Evolutionary conservation across 2,797 vertebrate genomes (phyloP), one percentile per base, ranked within the genome.

Genomic region (Danio aesculapii): DNA sequence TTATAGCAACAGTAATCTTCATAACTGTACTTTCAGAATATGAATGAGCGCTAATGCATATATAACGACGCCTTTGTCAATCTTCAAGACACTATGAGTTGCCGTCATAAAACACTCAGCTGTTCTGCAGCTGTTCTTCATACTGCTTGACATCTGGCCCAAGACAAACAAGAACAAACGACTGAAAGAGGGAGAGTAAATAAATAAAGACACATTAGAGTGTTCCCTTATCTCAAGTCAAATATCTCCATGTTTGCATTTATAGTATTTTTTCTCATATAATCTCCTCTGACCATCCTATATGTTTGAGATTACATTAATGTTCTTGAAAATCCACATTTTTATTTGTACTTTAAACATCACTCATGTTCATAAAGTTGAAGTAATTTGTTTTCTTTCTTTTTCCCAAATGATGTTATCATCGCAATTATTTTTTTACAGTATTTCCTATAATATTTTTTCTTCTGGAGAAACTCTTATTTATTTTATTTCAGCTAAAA

Each of bases 161-260:
- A 79, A 14, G 39, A 72, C 62, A 79, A 72, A 63, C 77, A 63
- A 30, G 13, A 62, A 41, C 75, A 59, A 58, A 46, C 6, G 4
- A 57, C 52, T 47, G 63, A 67, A 67, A 14, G 63, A 59, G 39
- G 30, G 30, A 57, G 47, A 46, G 68, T 46, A 49, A 72, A 63
- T 43, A 79, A 79, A 71, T 59, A 70, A 76, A 67, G 13, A 79
- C 68, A 53, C n/a, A 12, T 52, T 63, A 5, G 70, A 71, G 49
- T 71, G 47, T 71, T 59, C 8, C 7, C 41, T 76, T 76, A 30
- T 46, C 47, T 44, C 13, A 11, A 19, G 57, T 43, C 44, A 41
- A 71, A 53, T 16, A 62, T 50, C 11, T 59, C 46, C n/a, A 14
- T 50, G 5, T 69, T 50, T 71, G 6, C 6, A 53, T 46, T 63